Base-by-base conservation (phyloP, 2,113 vertebrate genomes). In the Ameiurus melas region DNA sequence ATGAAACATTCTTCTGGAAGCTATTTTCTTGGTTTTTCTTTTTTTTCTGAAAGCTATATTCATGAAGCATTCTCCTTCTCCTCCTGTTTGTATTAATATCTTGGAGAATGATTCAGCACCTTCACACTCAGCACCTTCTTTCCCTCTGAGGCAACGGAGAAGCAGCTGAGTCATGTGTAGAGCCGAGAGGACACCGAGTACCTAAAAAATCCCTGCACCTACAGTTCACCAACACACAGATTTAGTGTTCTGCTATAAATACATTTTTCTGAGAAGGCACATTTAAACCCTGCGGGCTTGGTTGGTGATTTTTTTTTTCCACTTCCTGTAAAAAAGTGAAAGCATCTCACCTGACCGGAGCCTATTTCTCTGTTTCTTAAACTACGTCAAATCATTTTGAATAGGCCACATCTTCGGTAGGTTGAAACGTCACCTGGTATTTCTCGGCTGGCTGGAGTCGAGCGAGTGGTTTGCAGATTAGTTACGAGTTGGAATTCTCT, bases 391-490 rank as follows among this genome's bases (percentile, higher is more conserved):
- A 92, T 88, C 89, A 78, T 83, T 92, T 83, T 89, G 86, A 92
- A 94, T 92, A 90, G 62, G 75, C 6, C 88, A 92, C 91, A 93
- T 93, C 90, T 30, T 90, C 85, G 51, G 47, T 90, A 87, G 90
- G 87, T 94, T 90, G 91, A 94, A 92, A 91, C 88, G 92, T 92
- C 92, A 92, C 91, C 94, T 89, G 88, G 85, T 85, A 92, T 94
- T 94, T 92, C 90, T 93, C 92, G 93, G 53, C 7, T 53, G 78
- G 51, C 78, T 87, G 87, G 93, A 93, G 87, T 92, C 90, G 92
- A 91, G 86, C 36, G 91, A 92, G 90, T 92, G 87, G 89, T 93
- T 92, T 92, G 91, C 90, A 94, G 93, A 94, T 93, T 95, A 92
- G 86, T 89, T 92, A 90, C 88, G 92, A 93, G 93, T 94, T 91